phyloP scores from a whole-genome alignment of 1,140 invertebrate genomes.

The Bathynomus jamesi region DNA sequence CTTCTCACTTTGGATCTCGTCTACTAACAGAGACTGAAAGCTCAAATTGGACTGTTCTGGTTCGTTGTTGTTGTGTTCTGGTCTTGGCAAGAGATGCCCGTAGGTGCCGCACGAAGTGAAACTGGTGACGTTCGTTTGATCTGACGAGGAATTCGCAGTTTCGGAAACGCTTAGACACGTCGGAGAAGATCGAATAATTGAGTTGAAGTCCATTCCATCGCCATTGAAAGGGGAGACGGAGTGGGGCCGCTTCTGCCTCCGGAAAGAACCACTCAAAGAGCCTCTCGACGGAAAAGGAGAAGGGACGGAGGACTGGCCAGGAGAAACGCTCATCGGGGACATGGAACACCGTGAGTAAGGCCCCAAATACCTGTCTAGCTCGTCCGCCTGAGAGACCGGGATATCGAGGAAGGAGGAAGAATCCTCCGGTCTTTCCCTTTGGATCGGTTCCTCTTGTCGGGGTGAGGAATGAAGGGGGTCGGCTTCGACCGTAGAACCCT shows the following conservation, averaged over 20 bases:
- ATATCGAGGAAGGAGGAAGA: conserved; percentile 18
- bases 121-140: neutral
- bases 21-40: conserved; percentile 14
- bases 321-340: conserved; percentile 32
- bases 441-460: neutral
- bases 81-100: conserved; percentile 25
- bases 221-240: conserved; percentile 26
- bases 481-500: conserved; percentile 9
- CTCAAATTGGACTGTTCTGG: conserved; percentile 14
- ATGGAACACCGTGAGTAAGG: conserved; percentile 10
- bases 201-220: conserved; percentile 26
- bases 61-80: conserved; percentile 26
- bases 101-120: conserved; percentile 21
- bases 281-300: conserved; percentile 31
- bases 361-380: conserved; percentile 13
- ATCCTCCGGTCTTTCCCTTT: neutral
- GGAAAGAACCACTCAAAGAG: conserved; percentile 27
- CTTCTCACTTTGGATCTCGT: conserved; percentile 2
- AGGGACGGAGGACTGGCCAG: conserved; percentile 18
- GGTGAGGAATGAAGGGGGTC: neutral
- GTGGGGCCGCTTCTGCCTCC: conserved; percentile 21
- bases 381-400: conserved; percentile 8
- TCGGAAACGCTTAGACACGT: conserved; percentile 20
- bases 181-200: conserved; percentile 28
- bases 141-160: neutral